Percentiles rank a stretch among this genome's conserved stretches.
Evolutionary conservation across 1,140 invertebrate species (phyloP).

Genomic region (Nasonia giraulti): DNA sequence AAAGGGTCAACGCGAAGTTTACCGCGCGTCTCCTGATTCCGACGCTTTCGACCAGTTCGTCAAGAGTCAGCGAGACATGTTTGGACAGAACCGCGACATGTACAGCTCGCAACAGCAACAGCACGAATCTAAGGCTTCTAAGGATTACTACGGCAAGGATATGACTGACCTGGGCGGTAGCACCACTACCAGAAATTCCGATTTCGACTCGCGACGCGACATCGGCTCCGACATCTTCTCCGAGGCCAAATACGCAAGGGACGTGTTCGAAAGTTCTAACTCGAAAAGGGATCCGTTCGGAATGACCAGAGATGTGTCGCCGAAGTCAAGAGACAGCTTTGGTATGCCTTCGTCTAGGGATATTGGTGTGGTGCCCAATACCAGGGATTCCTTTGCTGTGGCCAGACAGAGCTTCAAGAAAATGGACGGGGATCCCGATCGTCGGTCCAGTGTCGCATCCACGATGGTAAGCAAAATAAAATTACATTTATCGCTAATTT

Average conservation of each 20-base stretch:
- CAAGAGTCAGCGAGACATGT: constrained; percentile 70
- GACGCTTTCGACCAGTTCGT: constrained; percentile 75
- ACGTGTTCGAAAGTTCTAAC: constrained; percentile 67
- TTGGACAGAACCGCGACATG: constrained; percentile 71
- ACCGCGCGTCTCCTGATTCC: constrained; percentile 80
- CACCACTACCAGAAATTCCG: constrained; percentile 63
- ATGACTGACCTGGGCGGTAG: constrained; percentile 70
- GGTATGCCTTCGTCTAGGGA: constrained; percentile 71
- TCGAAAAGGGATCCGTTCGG: constrained; percentile 70
- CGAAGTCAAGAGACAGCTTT: constrained; percentile 72
- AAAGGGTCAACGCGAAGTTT: constrained; percentile 76
- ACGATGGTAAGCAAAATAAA: constrained; percentile 64
- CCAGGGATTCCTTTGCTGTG: constrained; percentile 69
- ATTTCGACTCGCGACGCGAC: constrained; percentile 70
- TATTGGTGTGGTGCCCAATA: constrained; percentile 72
- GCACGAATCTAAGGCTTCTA: constrained; percentile 51
- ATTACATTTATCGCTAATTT: too few species aligned
- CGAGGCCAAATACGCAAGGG: constrained; percentile 67
- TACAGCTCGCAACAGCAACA: constrained; percentile 60
- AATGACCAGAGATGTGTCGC: constrained; percentile 70
- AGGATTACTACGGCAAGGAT: constrained; percentile 75
- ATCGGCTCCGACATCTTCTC: constrained; percentile 69
- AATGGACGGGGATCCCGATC: constrained; percentile 81
- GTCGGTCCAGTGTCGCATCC: constrained; percentile 82
- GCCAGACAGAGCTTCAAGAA: constrained; percentile 73